These are phyloP conservation scores for Steinernema feltiae DNA, from an alignment of 1,140 invertebrate species.

Conservation along the genomic window DNA sequence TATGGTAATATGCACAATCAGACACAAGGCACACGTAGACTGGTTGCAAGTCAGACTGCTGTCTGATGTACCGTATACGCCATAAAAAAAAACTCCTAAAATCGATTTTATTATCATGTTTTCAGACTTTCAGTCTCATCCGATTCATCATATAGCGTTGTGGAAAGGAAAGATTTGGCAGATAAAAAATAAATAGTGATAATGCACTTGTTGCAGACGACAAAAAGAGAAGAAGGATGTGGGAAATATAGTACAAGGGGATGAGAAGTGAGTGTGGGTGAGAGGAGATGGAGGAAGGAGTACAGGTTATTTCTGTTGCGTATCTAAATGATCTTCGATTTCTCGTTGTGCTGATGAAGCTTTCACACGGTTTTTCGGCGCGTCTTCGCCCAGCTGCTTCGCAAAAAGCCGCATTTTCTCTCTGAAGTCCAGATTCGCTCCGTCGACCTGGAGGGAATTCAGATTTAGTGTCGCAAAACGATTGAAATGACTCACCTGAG, in stretches of 20 bases:
- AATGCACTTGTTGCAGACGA: neutral
- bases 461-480: neutral
- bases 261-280: neutral
- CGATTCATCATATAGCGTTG: too few species aligned
- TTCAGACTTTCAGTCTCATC: too few species aligned
- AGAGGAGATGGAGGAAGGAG: too few species aligned
- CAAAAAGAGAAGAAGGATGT: neutral
- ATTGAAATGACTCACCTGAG: neutral
- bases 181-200: neutral
- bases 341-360: slow-evolving; percentile 40
- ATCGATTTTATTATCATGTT: too few species aligned
- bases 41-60: too few species aligned
- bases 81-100: too few species aligned
- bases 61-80: too few species aligned
- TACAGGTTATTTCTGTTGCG: neutral
- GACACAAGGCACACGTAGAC: too few species aligned
- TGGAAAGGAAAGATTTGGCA: neutral
- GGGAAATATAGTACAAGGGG: neutral
- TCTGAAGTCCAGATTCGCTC: slow-evolving; percentile 50
- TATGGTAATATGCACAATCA: too few species aligned
- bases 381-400: slow-evolving; percentile 58
- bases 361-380: slow-evolving; percentile 58
- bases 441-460: slow-evolving; percentile 26
- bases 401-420: slow-evolving; percentile 62
- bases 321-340: neutral